Base-by-base conservation (phyloP, 2,888 invertebrate species). In the Atethmia centrago region DNA sequence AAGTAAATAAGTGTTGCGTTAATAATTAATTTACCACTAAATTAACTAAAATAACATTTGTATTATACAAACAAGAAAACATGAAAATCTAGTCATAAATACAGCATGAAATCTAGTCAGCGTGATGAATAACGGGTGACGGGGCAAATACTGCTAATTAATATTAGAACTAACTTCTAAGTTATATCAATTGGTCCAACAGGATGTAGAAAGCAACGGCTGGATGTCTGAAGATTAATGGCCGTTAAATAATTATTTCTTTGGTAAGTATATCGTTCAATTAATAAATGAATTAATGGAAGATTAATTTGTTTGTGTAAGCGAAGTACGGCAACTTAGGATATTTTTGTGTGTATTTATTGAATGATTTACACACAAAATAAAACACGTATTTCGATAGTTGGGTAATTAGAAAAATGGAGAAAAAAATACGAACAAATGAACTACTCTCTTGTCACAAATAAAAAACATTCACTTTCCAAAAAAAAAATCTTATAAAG, bases 131-230 rank as follows among this genome's bases (percentile, higher is more conserved):
- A 31, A 71, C 77, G 21, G 36, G 51, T 75, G 77, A 75, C 82
- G 74, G 70, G 69, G 82, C 79, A 85, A 90, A 83, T 81, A 77
- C 72, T 72, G 74, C 82, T 83, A 87, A 88, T 85, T 89, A 89
- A 84, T 76, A 72, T 75, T 58, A 76, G 62, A 5, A 70, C n/a
- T 49, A 61, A 75, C 59, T 79, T 61, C 42, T 42, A 21, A 58
- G 73, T 59, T 75, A 82, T 72, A 85, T 80, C 79, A 80, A 87
- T 85, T 83, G 84, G 80, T 65, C 7, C 66, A 74, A 64, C 84
- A 81, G 86, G 89, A 88, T 85, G 81, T 88, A 87, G 85, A 86
- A 87, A 86, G 86, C 59, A 59, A 36, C 55, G 12, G 19, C 42
- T 68, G 59, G 64, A 74, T 61, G 42, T 21, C 5, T 12, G 31